These are phyloP conservation scores for Hemitrygon akajei DNA, from an alignment of 2,797 vertebrate species.

Conservation along the genomic window DNA sequence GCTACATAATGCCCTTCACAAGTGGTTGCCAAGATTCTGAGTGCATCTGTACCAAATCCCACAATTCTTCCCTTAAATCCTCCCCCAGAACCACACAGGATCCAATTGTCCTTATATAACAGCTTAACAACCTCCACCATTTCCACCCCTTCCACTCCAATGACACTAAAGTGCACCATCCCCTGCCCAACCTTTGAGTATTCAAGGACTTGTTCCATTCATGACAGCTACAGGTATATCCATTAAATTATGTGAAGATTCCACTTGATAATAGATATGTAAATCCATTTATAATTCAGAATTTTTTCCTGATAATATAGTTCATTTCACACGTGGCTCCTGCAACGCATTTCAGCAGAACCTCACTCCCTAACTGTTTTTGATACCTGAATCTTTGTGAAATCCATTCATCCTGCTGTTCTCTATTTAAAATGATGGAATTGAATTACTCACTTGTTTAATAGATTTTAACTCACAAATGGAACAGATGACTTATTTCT, in stretches of 20 bases:
- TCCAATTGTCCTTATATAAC: neutral
- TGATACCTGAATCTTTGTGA: too few species aligned
- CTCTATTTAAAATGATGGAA: too few species aligned
- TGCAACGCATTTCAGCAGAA: too few species aligned
- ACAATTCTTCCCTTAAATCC: too few species aligned
- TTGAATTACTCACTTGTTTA: too few species aligned
- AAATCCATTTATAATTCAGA: neutral
- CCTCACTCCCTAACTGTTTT: too few species aligned
- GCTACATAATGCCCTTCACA: neutral
- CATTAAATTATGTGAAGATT: neutral
- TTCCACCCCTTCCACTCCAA: neutral
- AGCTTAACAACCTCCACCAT: neutral
- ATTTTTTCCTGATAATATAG: too few species aligned
- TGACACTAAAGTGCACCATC: neutral
- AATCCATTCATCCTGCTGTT: too few species aligned
- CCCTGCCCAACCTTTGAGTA: neutral
- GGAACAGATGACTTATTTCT: too few species aligned
- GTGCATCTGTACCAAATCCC: neutral
- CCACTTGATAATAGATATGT: neutral
- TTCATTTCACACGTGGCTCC: too few species aligned
- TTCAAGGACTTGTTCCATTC: neutral
- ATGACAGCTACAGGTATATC: neutral
- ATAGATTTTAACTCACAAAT: too few species aligned
- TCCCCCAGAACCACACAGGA: neutral
- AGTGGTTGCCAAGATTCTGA: neutral